Percentiles rank a stretch among this genome's conserved stretches.
Evolutionary conservation across 2,113 vertebrate species (phyloP).

Genomic region (Lepisosteus osseus): DNA sequence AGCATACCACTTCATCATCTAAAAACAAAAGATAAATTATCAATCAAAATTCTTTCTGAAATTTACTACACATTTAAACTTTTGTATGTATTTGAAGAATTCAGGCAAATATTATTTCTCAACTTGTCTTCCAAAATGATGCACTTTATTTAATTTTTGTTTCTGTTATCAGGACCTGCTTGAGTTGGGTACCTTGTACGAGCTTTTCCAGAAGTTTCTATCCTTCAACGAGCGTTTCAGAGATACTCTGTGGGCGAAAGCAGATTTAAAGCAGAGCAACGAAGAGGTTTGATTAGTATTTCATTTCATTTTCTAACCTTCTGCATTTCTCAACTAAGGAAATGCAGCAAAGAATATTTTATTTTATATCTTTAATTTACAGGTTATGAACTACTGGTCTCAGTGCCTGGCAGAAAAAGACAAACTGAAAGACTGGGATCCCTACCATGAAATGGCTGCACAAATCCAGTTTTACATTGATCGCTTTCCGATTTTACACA

Average conservation of each 20-base stretch:
- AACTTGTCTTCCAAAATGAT: too few relatives aligned
- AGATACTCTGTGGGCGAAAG: slow-evolving; percentile 29
- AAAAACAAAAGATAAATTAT: too few relatives aligned
- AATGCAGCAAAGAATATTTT: neutral
- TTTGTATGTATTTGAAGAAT: too few relatives aligned
- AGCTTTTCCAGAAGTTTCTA: slow-evolving; percentile 33
- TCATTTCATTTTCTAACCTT: neutral
- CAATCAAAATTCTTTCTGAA: too few relatives aligned
- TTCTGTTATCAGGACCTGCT: slow-evolving; percentile 18
- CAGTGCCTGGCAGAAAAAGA: slow-evolving; percentile 23
- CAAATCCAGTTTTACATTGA: slow-evolving; percentile 26
- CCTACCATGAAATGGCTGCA: slow-evolving; percentile 30
- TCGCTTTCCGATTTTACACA: slow-evolving; percentile 27
- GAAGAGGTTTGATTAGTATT: slow-evolving; percentile 15
- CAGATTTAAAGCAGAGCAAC: slow-evolving; percentile 17
- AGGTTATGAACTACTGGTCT: slow-evolving; percentile 28
- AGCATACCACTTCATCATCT: too few relatives aligned
- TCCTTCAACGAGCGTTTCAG: slow-evolving; percentile 24
- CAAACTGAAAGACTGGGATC: slow-evolving; percentile 30
- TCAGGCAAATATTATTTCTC: too few relatives aligned
- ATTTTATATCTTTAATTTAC: neutral
- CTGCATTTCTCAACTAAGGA: too few relatives aligned
- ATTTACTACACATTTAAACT: too few relatives aligned
- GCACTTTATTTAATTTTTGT: neutral
- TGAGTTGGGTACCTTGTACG: slow-evolving; percentile 24